Base-by-base conservation (phyloP, 1,140 invertebrate species). In the Agrilus planipennis region DNA sequence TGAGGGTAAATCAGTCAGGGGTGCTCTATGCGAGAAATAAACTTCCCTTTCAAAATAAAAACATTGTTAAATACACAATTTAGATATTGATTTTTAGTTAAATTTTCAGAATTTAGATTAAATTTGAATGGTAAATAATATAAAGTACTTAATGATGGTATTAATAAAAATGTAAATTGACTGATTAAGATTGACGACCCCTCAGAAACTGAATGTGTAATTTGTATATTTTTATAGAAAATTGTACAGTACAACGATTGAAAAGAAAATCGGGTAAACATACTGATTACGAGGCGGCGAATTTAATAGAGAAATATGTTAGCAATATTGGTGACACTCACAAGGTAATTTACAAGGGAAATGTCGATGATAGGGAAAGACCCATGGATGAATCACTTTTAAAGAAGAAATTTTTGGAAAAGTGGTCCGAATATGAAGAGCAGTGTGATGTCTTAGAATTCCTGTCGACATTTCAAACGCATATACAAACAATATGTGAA, bases 401-500 rank as follows among this genome's bases (percentile, higher is more conserved):
- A 31, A 18, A 38, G 35, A 31, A 15, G 22, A 49, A 54, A 47
- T 48, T 59, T 45, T 41, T 30, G 42, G 42, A 55, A 47, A 55
- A 51, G 44, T 61, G 55, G 55, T 32, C 41, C 5, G 23, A 51
- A 28, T 37, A 54, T 37, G 43, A 53, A 46, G 41, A 42, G 29
- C 36, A 52, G 30, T 54, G 45, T 39, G 19, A 40, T 21, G 27
- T 68, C 55, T 58, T 58, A 44, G 52, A 56, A 60, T 52, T 53
- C 51, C 41, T 53, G 48, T 41, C 39, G 27, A 45, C 21, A 32
- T 51, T 69, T 43, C 62, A 74, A 52, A 53, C 65, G 49, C 44
- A 67, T 14, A 47, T 62, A 58, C 60, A 68, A 59, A 47, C 66
- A 44, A 58, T 79, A 9, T 72, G 79, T 46, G 81, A 84, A 60